A percentile compares a stretch with the other conserved stretches of the same genome.
Conservation (phyloP, 2,888 invertebrate species). For the Laothoe populi region DNA sequence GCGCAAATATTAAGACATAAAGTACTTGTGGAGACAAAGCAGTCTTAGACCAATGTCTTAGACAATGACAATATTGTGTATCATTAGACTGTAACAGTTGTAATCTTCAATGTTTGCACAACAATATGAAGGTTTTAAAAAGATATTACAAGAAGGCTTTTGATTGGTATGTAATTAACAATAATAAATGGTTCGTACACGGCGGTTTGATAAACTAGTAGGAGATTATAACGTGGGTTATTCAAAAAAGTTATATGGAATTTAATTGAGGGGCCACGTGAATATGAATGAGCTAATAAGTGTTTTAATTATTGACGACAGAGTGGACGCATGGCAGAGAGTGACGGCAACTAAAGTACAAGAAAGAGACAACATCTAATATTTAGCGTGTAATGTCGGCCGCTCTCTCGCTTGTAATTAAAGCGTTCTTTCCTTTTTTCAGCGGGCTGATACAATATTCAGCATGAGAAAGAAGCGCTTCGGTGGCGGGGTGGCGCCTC, state of each 20-base stretch:
- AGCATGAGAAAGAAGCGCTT: constrained; percentile 84
- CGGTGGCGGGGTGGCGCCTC: constrained; percentile 84
- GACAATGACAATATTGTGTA: no score
- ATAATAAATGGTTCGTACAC: constrained; percentile 18
- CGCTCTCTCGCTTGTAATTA: constrained; percentile 84
- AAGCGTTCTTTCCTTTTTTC: constrained; percentile 85
- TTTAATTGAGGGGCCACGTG: constrained; percentile 75
- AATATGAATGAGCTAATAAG: constrained; percentile 82
- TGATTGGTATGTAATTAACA: constrained; percentile 9
- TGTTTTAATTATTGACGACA: constrained; percentile 81
- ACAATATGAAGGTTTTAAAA: no score
- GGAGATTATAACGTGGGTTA: constrained; percentile 12
- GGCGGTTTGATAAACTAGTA: constrained; percentile 17
- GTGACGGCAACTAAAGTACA: constrained; percentile 51
- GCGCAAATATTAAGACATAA: no score
- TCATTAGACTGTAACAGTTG: no score
- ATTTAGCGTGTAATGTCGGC: constrained; percentile 81
- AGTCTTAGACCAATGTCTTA: no score
- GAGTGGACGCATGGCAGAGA: constrained; percentile 51
- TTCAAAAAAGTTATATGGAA: constrained; percentile 39
- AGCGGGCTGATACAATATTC: constrained; percentile 85
- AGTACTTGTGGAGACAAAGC: no score
- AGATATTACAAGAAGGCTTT: neutral
- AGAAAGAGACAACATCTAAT: constrained; percentile 83
- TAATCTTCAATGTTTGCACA: no score